Evolutionary conservation across 2,113 vertebrate species (phyloP).

Genomic region (Cnemophilus loriae): DNA sequence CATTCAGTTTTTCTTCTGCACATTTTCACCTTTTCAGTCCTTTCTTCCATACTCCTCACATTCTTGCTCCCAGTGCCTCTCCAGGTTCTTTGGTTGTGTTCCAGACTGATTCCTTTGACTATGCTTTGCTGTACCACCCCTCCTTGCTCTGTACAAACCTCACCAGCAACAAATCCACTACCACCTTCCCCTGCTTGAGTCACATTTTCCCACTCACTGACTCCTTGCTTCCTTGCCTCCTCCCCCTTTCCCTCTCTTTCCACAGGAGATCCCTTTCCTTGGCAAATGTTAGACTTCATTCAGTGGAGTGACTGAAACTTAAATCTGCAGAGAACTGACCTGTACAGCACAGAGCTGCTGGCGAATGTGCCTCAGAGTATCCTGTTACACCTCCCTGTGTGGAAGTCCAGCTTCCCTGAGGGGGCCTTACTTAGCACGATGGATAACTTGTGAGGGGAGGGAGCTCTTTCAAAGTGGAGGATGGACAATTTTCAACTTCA

Average conservation of each 20-base stretch:
- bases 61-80: background rate
- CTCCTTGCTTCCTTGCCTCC: background rate
- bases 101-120: background rate
- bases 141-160: background rate
- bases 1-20: background rate
- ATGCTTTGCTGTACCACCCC: background rate
- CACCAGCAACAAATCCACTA: background rate
- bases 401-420: background rate
- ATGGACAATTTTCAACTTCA: background rate
- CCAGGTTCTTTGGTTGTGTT: background rate
- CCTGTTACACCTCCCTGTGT: background rate
- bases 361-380: background rate
- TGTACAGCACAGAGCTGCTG: background rate
- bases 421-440: rapidly evolving
- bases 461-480: background rate
- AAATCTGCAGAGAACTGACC: background rate
- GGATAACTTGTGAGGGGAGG: background rate
- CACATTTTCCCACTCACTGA: background rate
- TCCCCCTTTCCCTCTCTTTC: background rate
- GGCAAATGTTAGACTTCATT: background rate
- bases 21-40: background rate
- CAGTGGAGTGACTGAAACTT: background rate
- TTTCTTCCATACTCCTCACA: background rate
- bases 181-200: background rate
- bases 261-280: background rate